These are phyloP conservation scores for Uloborus diversus DNA, from an alignment of 1,140 invertebrate species.

Conservation along the genomic window DNA sequence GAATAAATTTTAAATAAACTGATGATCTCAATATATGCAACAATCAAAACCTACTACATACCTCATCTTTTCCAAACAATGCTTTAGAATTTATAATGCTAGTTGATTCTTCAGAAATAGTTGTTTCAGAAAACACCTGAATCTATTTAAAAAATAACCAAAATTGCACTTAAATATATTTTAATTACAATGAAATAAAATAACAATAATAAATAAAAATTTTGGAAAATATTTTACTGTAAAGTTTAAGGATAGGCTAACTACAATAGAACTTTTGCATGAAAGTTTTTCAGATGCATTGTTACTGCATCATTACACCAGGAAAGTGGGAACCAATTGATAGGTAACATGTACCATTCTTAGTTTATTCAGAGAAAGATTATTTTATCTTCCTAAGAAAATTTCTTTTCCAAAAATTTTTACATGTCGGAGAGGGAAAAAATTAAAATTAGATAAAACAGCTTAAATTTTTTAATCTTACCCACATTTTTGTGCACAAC, in stretches of 20 bases:
- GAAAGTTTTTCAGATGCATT: background rate
- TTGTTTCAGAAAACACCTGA: slow-evolving; percentile 6
- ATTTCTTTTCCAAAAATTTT: too few species aligned
- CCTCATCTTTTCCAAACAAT: slow-evolving; percentile 19
- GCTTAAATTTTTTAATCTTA: too few species aligned
- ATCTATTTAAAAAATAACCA: background rate
- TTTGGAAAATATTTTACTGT: background rate
- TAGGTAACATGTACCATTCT: background rate
- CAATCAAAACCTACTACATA: too few species aligned
- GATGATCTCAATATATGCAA: too few species aligned
- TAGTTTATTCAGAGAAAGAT: too few species aligned
- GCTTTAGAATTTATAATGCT: slow-evolving; percentile 7
- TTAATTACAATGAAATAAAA: background rate
- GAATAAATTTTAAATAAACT: too few species aligned
- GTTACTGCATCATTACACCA: background rate
- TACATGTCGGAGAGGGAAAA: too few species aligned
- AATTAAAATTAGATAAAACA: too few species aligned
- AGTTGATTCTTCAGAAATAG: background rate
- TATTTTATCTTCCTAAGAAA: too few species aligned
- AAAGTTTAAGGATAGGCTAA: background rate
- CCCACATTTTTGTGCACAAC: too few species aligned
- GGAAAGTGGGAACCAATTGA: background rate
- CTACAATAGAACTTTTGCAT: background rate
- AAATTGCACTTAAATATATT: background rate
- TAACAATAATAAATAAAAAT: background rate